Base-by-base conservation (phyloP, 1,140 invertebrate species). In the Portunus trituberculatus region DNA sequence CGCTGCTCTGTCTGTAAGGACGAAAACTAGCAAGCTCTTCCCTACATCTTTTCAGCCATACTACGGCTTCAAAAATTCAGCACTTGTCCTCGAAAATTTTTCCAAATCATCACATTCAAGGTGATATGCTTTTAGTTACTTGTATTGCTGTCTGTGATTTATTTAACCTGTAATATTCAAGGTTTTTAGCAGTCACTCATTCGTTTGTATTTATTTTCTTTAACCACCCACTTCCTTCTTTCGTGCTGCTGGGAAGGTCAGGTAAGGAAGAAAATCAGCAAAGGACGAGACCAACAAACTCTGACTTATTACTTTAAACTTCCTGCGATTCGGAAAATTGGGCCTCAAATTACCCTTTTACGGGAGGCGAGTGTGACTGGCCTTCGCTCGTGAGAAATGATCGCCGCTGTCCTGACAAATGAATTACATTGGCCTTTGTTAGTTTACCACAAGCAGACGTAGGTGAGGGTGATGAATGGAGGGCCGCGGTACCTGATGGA, bases 371-470 rank as follows among this genome's bases (percentile, higher is more conserved):
- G n/a, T 76, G 67, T 25, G n/a, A 76, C n/a, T 76, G 67, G 67
- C 67, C 25, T n/a, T n/a, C 10, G 45, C 39, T 10, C 20, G 10
- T 67, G 91, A 92, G 59, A 82, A 92, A 92, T 92, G 91, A 32
- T 92, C n/a, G 48, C 32, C 28, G 10, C 32, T 92, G 67, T 83
- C 16, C 28, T 32, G 91, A 92, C 91, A 92, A 92, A 67, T 92
- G 91, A 92, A 92, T 92, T 92, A 92, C 91, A 92, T 92, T 92
- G 67, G 4, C 28, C 67, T 92, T 92, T 92, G 91, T 92, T 91
- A 59, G 89, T 52, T 91, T 91, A 87, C 89, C 89, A 29, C 89
- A 87, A 91, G 89, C 46, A 59, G 89, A 52, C 46, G 1, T 59
- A 48, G 89, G 28, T 12, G 46, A 6, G 14, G 20, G n/a, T 91